Conservation (phyloP, 2,113 vertebrate genomes). For the Erythrolamprus reginae region DNA sequence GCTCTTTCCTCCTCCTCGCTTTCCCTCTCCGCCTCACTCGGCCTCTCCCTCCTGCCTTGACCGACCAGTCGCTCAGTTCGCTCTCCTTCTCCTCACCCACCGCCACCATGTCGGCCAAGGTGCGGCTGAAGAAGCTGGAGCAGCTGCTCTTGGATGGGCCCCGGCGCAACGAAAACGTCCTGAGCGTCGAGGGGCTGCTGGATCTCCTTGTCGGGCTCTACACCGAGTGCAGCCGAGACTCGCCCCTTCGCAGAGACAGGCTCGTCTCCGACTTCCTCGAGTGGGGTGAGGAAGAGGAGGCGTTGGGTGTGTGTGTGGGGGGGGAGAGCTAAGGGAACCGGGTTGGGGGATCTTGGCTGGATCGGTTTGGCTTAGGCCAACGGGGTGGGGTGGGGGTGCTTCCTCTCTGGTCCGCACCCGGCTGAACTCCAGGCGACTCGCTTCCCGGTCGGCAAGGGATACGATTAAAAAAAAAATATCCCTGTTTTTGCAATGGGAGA, state of each 20-base stretch:
- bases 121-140: slow-evolving; percentile 91
- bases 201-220: slow-evolving; percentile 88
- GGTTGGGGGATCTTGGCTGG: neutral
- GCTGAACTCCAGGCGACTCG: neutral
- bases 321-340: slow-evolving; percentile 6
- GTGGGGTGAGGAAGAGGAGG: slow-evolving; percentile 82
- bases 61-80: slow-evolving; percentile 12
- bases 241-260: slow-evolving; percentile 86
- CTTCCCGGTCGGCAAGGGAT: neutral
- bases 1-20: neutral
- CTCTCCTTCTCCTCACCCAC: slow-evolving; percentile 9
- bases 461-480: no score
- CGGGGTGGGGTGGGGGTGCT: neutral
- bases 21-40: neutral
- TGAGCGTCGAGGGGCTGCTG: slow-evolving; percentile 91
- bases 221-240: slow-evolving; percentile 79
- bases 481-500: neutral
- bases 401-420: neutral
- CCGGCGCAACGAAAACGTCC: slow-evolving; percentile 71
- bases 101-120: slow-evolving; percentile 84
- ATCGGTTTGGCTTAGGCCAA: neutral
- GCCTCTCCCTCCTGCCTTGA: neutral
- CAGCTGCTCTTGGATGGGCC: slow-evolving; percentile 85
- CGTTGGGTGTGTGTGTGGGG: no score
- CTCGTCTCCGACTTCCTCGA: slow-evolving; percentile 91